Evolutionary conservation across 2,888 invertebrate species (phyloP), one percentile per base, ranked within the genome.

Genomic region (Lathronympha strigana): DNA sequence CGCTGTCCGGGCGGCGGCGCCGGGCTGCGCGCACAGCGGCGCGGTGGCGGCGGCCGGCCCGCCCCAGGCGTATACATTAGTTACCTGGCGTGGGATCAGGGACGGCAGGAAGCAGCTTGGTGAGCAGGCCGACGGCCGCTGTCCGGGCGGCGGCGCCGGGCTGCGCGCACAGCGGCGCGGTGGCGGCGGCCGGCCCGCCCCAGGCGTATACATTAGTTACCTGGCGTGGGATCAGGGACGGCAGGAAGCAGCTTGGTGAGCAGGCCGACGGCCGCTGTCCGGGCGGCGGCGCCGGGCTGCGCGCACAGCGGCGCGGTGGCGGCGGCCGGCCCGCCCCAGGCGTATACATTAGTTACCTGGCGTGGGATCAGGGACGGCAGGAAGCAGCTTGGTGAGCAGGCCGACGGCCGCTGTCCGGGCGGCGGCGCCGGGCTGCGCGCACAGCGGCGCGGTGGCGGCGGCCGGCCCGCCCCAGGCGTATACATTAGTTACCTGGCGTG

Each of bases 381-480:
- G 90, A 78, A 90, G 79, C 73, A 89, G 77, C 69, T 82, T 83
- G 70, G 81, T 93, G 9, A 98, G 93, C 73, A 88, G 92, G 58
- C 94, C 90, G 73, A 97, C 95, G 13, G 97, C 95, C 58, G 95
- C 89, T 60, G 93, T 89, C 33, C 98, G 93, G 66, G 96, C 93
- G 71, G 93, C 76, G n/a, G 80, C 80, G 80, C 82, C 83, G 61
- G 80, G 85, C 61, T 94, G 87, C 73, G 94, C 93, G 63, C 79
- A 78, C 76, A 93, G 79, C 77, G 84, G 78, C 71, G 89, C 86
- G 95, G 95, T 72, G 84, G 70, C 23, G 3, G 17, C 38, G 31
- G 13, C 17, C 15, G 50, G 1, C 6, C 57, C 57, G 17, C 66
- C 8, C 19, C 63, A 25, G 4, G 28, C 28, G 28, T 6, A 3